phyloP scores from a whole-genome alignment of 2,888 invertebrate genomes.

The Imbricaverruca yamaguchii region DNA sequence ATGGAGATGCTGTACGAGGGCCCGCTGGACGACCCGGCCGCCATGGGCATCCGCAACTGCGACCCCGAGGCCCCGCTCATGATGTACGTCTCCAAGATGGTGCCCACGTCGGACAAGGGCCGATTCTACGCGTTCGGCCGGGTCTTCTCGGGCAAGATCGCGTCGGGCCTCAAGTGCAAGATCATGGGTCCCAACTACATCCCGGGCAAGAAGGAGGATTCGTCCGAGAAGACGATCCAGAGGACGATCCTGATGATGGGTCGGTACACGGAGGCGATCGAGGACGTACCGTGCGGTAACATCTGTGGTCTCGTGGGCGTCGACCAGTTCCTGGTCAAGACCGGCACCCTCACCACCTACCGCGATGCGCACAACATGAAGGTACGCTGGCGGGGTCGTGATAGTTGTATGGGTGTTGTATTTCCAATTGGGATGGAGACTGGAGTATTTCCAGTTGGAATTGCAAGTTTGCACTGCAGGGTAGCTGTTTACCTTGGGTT shows the following conservation, averaged over 20 bases:
- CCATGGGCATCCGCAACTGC: constrained; percentile 82
- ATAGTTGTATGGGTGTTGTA: too few species aligned
- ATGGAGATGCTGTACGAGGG: constrained; percentile 99
- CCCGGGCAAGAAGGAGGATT: constrained; percentile 98
- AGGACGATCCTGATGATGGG: constrained; percentile 99
- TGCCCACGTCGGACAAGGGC: constrained; percentile 98
- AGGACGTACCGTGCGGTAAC: constrained; percentile 97
- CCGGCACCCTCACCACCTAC: constrained; percentile 97
- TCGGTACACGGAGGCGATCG: constrained; percentile 97
- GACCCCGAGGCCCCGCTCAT: constrained; percentile 95
- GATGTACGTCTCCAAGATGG: constrained; percentile 99
- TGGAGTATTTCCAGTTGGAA: too few species aligned
- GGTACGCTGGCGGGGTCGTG: constrained; percentile 41
- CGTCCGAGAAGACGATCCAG: constrained; percentile 98
- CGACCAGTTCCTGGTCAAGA: constrained; percentile 98
- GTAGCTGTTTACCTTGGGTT: too few species aligned
- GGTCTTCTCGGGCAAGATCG: constrained; percentile 93
- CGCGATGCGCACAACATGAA: constrained; percentile 99
- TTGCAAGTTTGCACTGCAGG: too few species aligned
- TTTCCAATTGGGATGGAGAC: too few species aligned
- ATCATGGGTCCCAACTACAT: constrained; percentile 99
- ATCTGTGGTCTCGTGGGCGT: constrained; percentile 99
- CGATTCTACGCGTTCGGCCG: constrained; percentile 99
- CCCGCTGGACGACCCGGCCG: constrained; percentile 91
- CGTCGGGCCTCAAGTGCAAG: constrained; percentile 86